Conservation (phyloP, 2,113 vertebrate genomes). For the Opisthocomus hoazin region DNA sequence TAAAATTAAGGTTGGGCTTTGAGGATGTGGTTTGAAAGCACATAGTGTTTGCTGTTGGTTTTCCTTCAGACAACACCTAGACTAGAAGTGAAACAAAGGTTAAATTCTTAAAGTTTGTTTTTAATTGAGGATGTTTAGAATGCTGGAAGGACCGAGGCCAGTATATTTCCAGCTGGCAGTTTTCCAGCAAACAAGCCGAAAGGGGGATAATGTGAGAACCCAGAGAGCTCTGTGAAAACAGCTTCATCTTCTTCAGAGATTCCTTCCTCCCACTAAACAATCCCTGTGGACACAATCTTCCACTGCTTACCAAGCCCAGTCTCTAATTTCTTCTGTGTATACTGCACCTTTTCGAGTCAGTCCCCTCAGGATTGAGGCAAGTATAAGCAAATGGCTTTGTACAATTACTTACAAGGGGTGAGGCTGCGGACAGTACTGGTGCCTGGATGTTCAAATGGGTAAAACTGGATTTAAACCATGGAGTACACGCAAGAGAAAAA, state of each 20-base stretch:
- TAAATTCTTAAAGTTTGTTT: neutral
- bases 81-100: neutral
- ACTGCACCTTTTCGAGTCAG: neutral
- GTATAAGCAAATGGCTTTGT: neutral
- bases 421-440: neutral
- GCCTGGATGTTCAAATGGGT: neutral
- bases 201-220: neutral
- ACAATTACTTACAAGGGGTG: neutral
- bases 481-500: neutral
- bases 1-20: neutral
- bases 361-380: no score
- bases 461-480: neutral
- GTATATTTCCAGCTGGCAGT: neutral
- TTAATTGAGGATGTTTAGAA: neutral
- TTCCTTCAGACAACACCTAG: neutral
- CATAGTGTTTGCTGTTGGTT: neutral
- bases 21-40: neutral
- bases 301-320: neutral
- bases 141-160: neutral
- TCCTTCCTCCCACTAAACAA: neutral
- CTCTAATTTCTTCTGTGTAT: no score
- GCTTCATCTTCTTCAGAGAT: neutral
- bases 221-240: neutral
- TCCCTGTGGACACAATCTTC: neutral
- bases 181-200: neutral